A percentile compares a stretch with the other conserved stretches of the same genome.
Evolutionary conservation across 2,888 invertebrate genomes (phyloP).

Genomic region (Sialis lutaria): DNA sequence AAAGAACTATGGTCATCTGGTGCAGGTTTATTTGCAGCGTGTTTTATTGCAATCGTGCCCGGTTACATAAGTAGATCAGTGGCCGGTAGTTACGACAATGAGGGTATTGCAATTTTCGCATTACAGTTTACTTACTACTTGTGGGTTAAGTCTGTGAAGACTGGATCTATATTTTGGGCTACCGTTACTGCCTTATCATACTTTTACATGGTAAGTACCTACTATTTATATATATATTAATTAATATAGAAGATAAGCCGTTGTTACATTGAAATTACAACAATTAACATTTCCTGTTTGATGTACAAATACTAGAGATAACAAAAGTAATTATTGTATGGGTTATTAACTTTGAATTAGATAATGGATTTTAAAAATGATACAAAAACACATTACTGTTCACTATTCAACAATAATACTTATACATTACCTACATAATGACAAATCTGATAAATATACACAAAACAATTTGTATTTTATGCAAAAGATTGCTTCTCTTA

Average conservation of each 20-base stretch:
- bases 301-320: neutral
- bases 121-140: constrained; percentile 95
- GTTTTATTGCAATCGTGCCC: constrained; percentile 97
- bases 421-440: too few relatives aligned
- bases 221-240: constrained; percentile 5
- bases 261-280: too few relatives aligned
- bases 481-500: too few relatives aligned
- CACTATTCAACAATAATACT: too few relatives aligned
- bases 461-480: too few relatives aligned
- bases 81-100: constrained; percentile 98
- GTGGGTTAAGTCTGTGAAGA: constrained; percentile 97
- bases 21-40: constrained; percentile 94
- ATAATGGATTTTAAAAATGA: too few relatives aligned
- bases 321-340: neutral
- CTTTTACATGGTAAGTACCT: constrained; percentile 84
- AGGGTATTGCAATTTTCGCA: constrained; percentile 99
- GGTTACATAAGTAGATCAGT: constrained; percentile 98
- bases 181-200: constrained; percentile 87
- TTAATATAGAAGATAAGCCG: neutral
- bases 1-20: constrained; percentile 95
- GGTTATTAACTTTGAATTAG: neutral
- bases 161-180: constrained; percentile 95
- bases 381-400: too few relatives aligned
- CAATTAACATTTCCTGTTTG: too few relatives aligned
- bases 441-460: too few relatives aligned